phyloP scores from a whole-genome alignment of 2,797 vertebrate genomes.

The Dromococcyx pavoninus region DNA sequence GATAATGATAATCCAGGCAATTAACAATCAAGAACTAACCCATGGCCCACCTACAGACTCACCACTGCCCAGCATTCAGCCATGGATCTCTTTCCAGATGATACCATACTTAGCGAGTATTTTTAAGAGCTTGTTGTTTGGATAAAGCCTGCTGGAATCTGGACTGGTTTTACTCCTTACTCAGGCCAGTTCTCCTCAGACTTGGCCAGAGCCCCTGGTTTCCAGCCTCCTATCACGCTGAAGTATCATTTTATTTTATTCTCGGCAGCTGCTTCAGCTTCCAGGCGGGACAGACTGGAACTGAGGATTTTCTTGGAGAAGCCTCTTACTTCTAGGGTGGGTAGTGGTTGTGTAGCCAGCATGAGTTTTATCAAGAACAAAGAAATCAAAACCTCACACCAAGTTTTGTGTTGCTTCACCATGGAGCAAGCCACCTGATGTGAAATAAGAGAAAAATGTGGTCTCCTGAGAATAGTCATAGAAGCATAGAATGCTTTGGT shows the following conservation, averaged over 20 bases:
- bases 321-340: neutral
- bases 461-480: neutral
- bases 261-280: constrained; percentile 10
- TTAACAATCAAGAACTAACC: neutral
- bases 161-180: neutral
- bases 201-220: constrained; percentile 4
- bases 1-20: neutral
- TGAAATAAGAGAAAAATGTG: neutral
- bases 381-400: neutral
- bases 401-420: neutral
- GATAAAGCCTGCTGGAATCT: constrained; percentile 3
- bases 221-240: neutral
- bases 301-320: neutral
- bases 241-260: constrained; percentile 9
- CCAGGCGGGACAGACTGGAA: neutral
- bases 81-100: neutral
- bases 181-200: constrained; percentile 11
- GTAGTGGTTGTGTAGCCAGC: neutral
- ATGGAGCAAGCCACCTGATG: neutral
- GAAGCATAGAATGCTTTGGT: too few species aligned
- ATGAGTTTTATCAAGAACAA: neutral
- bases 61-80: neutral
- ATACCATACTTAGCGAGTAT: neutral
- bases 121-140: neutral
- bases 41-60: neutral